phyloP scores from a whole-genome alignment of 2,888 invertebrate species.

The Eulithis prunata region DNA sequence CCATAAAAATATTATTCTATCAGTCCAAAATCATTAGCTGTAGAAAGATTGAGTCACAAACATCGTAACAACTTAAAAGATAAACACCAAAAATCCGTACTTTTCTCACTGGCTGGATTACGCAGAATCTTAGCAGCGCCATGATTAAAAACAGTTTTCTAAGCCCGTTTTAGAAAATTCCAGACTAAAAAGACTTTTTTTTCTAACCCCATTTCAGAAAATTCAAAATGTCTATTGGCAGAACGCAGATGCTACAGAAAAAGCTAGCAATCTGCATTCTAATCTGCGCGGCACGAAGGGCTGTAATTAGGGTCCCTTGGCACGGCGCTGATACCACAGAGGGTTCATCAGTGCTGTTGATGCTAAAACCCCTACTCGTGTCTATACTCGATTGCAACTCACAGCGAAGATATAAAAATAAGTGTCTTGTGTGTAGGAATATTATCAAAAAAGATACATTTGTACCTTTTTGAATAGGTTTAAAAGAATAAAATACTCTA shows the following conservation, averaged over 20 bases:
- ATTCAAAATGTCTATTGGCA: constrained; percentile 8
- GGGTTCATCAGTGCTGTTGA: constrained; percentile 60
- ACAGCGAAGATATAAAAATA: not conserved
- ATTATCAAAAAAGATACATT: no score
- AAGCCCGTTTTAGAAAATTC: not conserved
- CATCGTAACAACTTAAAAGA: no score
- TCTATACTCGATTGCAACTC: constrained; percentile 14
- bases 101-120: no score
- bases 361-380: constrained; percentile 35
- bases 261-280: constrained; percentile 51
- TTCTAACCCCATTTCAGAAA: constrained; percentile 1
- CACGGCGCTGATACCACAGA: constrained; percentile 51
- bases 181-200: no score
- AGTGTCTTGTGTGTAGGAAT: no score
- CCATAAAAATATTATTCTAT: no score
- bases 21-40: no score
- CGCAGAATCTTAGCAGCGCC: not conserved
- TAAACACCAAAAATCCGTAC: no score
- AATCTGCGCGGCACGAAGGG: constrained; percentile 56
- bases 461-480: no score
- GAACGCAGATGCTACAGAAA: constrained; percentile 24
- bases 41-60: no score
- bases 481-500: no score
- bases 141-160: not conserved
- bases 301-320: constrained; percentile 64